Conservation (phyloP, 2,113 vertebrate species). For the Lepus americanus region DNA sequence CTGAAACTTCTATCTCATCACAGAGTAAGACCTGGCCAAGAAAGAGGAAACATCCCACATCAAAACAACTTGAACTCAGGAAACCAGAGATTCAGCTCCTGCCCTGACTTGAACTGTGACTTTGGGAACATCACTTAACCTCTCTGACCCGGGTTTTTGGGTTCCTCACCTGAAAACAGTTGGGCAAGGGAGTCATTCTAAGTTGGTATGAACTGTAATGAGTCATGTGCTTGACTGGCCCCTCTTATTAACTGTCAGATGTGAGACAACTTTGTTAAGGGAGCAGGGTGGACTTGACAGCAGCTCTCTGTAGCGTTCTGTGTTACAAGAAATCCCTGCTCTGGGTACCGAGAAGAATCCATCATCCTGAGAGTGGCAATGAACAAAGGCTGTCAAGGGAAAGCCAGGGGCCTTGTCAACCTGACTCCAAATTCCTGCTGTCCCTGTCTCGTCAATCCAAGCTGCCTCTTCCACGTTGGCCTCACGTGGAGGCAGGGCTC, state of each 20-base stretch:
- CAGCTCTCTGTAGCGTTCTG: neutral
- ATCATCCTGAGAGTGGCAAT: too few species aligned
- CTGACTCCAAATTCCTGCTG: neutral
- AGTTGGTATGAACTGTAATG: conserved; percentile 11
- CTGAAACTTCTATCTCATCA: neutral
- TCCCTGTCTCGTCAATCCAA: neutral
- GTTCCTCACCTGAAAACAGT: conserved; percentile 3
- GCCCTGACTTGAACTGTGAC: neutral
- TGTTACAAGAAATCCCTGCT: neutral
- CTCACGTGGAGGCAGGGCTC: neutral
- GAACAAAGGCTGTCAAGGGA: neutral
- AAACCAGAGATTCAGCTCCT: neutral
- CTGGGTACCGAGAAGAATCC: neutral
- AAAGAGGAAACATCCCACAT: neutral
- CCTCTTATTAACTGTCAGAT: neutral
- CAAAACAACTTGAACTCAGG: neutral
- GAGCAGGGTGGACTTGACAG: neutral
- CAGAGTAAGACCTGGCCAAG: neutral
- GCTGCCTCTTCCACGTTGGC: neutral
- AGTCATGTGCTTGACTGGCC: neutral
- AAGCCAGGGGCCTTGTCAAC: neutral
- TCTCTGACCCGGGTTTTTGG: neutral
- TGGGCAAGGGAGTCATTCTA: neutral
- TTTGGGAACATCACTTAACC: neutral
- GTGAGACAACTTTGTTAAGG: neutral